Base-by-base conservation (phyloP, 2,888 invertebrate species). In the Hydrotaea cyrtoneurina region DNA sequence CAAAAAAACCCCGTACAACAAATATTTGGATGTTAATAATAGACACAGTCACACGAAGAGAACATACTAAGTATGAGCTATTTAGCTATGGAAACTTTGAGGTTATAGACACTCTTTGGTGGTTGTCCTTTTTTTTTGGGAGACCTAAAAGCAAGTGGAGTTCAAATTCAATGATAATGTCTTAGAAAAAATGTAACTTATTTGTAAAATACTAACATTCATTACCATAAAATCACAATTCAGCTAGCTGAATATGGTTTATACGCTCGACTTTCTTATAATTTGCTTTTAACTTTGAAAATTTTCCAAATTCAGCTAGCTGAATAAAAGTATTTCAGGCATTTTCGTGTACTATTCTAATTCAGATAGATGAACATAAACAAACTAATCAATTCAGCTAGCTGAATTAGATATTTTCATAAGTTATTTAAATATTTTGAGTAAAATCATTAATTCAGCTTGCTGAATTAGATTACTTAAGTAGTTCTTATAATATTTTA, bases 1-100 rank as follows among this genome's bases (percentile, higher is more conserved):
- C 69, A 69, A 43, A 69, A 69, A 43, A 69, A 69, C 26, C 7
- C 13, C 53, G 5, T 13, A 62, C 36, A 62, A 62, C 62, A 62
- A 26, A 62, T 62, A 31, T 62, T 21, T 31, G 31, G n/a, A 62
- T n/a, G 36, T 23, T 62, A 31, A 62, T 62, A 62, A 62, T 62
- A 62, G 62, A 31, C 62, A 31, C 31, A 62, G 31, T 8, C 0
- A 62, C 31, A n/a, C 62, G 11, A 26, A 62, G 31, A 21, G 21
- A 31, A 62, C 1, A 62, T 26, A 31, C 11, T 31, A 23, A 15
- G 43, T 10, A 50, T 2, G 4, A 13, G n/a, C 50, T 15, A 50
- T 50, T 50, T n/a, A n/a, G 50, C 50, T 2, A 50, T 50, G 1
- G 50, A 4, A 50, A 50, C 2, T 4, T 50, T 50, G 50, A 50